Base-by-base conservation (phyloP, 2,888 invertebrate species). In the Diplolepis rosae region DNA sequence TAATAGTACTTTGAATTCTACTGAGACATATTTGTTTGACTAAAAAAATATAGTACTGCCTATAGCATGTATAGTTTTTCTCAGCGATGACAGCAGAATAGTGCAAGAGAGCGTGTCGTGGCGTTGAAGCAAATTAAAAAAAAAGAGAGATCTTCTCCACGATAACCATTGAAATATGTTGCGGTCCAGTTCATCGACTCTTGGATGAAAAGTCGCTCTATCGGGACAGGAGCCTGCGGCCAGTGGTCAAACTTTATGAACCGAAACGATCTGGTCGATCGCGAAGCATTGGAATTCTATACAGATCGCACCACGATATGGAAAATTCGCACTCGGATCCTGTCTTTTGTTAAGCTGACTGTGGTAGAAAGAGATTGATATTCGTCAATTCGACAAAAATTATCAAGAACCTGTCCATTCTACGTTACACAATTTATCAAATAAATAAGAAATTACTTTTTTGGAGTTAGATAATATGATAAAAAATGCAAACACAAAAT, bases 121-220 rank as follows among this genome's bases (percentile, higher is more conserved):
- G 61, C 24, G 61, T 61, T 61, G 61, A 61, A 39, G 61, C 35
- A 39, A 61, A 39, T 61, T 61, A n/a, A 7, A 39, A 35, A 30
- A 30, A 39, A 32, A 56, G 39, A 61, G 61, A 74, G 74, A 74
- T 75, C 74, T 68, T 54, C 35, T 66, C 18, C 48, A 27, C 50
- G 75, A 76, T 76, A 76, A 54, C 61, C 70, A 65, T 66, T 73
- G 71, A 72, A 73, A 71, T 76, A 76, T 73, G 61, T 61, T 52
- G 71, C 75, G 73, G 73, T 76, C 73, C 68, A 73, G 73, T 75
- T 75, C 54, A 39, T 71, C 56, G 61, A 67, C 50, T 70, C 72
- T 69, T 65, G 71, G 65, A 75, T 71, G 73, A 68, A 69, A 61
- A 35, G 73, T 66, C 50, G 65, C 54, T 66, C 52, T 45, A 61